Base-by-base conservation (phyloP, 2,888 invertebrate species). In the Platerodrilus igneus region DNA sequence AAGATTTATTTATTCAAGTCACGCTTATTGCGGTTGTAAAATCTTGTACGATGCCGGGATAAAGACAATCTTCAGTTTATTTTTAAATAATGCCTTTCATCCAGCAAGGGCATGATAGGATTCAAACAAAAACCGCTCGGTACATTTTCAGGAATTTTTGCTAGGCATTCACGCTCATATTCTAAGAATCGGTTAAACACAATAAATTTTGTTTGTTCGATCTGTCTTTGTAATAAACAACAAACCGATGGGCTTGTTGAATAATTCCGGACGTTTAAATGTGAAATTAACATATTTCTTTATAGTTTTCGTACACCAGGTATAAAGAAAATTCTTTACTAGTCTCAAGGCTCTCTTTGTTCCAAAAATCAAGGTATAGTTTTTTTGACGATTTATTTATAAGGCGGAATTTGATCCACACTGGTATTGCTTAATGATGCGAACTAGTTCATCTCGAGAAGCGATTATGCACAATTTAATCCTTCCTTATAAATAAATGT, bases 211-310 rank as follows among this genome's bases (percentile, higher is more conserved):
- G 40, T 37, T 44, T 44, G 39, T 39, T 41, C 41, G 45, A 37
- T 41, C 33, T 21, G 45, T 41, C 41, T 37, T 28, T 46, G 39
- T 39, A 46, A 46, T 46, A 46, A 46, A 46, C 46, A 44, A 44
- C 44, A 42, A 37, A 38, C 42, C 42, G 32, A 30, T 42, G 42
- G 37, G 46, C 39, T 42, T 48, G 38, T 49, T 52, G 53, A 53
- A 53, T 53, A 52, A 52, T 53, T 53, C 53, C 41, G 46, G 43
- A 47, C 43, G 47, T 49, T 52, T 47, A 43, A 45, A 49, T 41
- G 41, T 23, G 44, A 43, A 45, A 53, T 53, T 53, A 53, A 53
- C 53, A 53, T 53, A 52, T 52, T 53, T 53, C 51, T 53, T 53
- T 40, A 39, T 33, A 26, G 36, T 42, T 48, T 50, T 47, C 39